Base-by-base conservation (phyloP, 2,888 invertebrate species). In the Gasteruption jaculator region DNA sequence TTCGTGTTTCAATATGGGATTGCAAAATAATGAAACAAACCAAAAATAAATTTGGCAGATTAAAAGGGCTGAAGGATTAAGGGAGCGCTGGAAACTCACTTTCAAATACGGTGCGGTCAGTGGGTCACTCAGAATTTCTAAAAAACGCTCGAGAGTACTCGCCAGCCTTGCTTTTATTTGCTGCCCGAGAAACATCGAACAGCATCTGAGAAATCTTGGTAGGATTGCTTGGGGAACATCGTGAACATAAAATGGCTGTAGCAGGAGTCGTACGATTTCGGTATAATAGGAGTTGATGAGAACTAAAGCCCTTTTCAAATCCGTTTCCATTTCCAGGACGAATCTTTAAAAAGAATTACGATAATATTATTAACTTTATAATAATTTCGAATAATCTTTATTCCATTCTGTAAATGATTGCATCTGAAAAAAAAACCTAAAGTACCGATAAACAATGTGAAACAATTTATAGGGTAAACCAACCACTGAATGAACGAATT, bases 161-260 rank as follows among this genome's bases (percentile, higher is more conserved):
- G 61, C 62, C 36, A 61, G 53, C 3, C 52, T 42, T 24, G 51
- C 48, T 5, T 63, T 53, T 11, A 69, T 58, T 46, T 60, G 59
- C 22, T 59, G 47, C 3, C 55, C 46, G 5, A 68, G 41, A 4
- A 66, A 37, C 35, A 54, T 56, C 2, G 59, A 50, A 7, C 59
- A 60, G 19, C 58, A 58, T 3, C 45, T 44, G 5, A 67, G 40
- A 37, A 68, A 67, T 5, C 26, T 20, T 2, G 31, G 27, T 7
- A 56, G n/a, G 3, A 50, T 34, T 10, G 35, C 21, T 0, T 10
- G 14, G 1, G 56, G 50, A 12, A 62, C 49, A 7, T 61, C 62
- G 31, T 54, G 46, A 20, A 60, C 46, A 16, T 57, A 57, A 22
- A 60, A 56, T 10, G 58, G 54, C 25, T 59, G 58, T 3, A 53